phyloP scores from a whole-genome alignment of 1,140 invertebrate species.

The Leucophenga varia region DNA sequence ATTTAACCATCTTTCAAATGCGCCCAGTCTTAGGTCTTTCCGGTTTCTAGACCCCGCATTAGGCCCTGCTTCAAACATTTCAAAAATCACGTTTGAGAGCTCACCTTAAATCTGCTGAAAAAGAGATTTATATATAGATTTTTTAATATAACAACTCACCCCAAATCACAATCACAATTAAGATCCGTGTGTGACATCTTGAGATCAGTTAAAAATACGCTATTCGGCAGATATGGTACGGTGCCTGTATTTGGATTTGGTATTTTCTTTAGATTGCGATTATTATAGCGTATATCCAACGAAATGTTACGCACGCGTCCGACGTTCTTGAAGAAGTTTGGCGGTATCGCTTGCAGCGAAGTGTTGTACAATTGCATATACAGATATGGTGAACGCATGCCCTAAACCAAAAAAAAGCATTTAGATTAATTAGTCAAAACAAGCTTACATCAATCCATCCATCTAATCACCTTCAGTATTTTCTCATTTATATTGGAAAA shows the following conservation, averaged over 20 bases:
- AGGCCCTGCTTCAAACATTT: no score
- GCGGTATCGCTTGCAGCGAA: slow-evolving; percentile 43
- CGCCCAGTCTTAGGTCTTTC: no score
- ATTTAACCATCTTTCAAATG: no score
- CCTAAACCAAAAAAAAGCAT: slow-evolving; percentile 18
- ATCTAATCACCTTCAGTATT: slow-evolving; percentile 63
- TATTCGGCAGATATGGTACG: slow-evolving; percentile 70
- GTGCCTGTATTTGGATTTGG: slow-evolving; percentile 74
- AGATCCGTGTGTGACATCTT: slow-evolving; percentile 71
- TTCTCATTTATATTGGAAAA: slow-evolving; percentile 66
- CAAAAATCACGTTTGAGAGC: no score
- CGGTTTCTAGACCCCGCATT: no score
- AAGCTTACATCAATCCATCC: no score
- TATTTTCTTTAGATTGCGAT: slow-evolving; percentile 65
- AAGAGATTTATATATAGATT: no score
- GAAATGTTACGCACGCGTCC: slow-evolving; percentile 72
- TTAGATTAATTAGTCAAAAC: neutral
- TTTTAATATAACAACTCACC: slow-evolving; percentile 63
- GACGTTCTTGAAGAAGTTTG: slow-evolving; percentile 67
- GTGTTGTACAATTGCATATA: slow-evolving; percentile 54
- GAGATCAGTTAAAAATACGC: slow-evolving; percentile 73
- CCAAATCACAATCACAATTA: slow-evolving; percentile 79
- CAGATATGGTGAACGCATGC: slow-evolving; percentile 51
- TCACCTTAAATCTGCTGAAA: no score
- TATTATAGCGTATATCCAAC: slow-evolving; percentile 69